These are phyloP conservation scores for Cephus runcator DNA, from an alignment of 2,888 invertebrate genomes.

Conservation along the genomic window DNA sequence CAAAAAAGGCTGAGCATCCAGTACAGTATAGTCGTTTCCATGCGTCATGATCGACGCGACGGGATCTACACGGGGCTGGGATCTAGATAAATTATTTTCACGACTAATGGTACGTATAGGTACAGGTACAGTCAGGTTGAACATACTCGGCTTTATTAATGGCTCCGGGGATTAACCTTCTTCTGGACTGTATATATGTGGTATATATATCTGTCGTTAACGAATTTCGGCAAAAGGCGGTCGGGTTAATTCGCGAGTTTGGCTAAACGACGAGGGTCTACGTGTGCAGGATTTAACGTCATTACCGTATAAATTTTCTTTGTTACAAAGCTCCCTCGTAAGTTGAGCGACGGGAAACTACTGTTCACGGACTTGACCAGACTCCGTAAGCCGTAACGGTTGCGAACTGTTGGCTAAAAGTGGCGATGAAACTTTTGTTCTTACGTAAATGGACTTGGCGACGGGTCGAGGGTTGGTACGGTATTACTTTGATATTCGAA, in stretches of 20 bases:
- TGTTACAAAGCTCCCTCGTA: neutral
- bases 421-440: neutral
- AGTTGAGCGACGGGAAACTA: neutral
- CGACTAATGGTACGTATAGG: neutral
- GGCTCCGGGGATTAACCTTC: neutral
- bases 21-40: neutral
- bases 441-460: neutral
- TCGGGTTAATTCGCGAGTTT: neutral
- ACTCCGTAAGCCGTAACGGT: neutral
- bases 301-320: neutral
- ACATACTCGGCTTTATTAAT: neutral
- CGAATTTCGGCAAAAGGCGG: neutral
- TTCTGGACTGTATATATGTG: neutral
- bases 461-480: neutral
- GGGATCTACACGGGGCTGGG: neutral
- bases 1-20: neutral
- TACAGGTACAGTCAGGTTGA: neutral
- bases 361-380: too few relatives aligned
- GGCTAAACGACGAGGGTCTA: neutral
- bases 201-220: neutral
- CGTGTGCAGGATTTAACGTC: neutral
- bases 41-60: neutral
- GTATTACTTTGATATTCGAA: neutral
- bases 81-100: slow-evolving; percentile 5
- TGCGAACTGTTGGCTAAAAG: neutral